Conservation (phyloP, 2,888 invertebrate species). For the Stenodema calcarata region DNA sequence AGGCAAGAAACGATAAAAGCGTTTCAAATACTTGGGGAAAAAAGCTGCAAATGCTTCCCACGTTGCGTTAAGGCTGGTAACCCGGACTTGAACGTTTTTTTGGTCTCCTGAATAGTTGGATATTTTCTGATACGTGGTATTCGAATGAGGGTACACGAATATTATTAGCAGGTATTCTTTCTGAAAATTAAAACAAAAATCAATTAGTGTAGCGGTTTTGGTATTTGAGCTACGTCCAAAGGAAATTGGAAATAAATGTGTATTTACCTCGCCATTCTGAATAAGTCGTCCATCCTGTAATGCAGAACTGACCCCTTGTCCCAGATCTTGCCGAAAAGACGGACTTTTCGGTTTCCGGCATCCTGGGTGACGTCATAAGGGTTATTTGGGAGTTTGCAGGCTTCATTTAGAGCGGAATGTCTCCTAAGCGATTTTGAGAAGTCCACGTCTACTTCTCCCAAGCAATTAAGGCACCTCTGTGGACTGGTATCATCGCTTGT, state of each 20-base stretch:
- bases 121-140: too few relatives aligned
- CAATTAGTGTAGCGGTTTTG: too few relatives aligned
- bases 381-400: background rate
- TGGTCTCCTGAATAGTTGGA: too few relatives aligned
- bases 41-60: too few relatives aligned
- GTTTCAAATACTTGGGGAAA: too few relatives aligned
- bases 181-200: background rate
- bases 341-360: background rate
- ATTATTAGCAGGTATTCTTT: background rate
- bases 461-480: background rate
- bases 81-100: too few relatives aligned
- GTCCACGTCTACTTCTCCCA: background rate
- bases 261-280: conserved; percentile 55
- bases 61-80: too few relatives aligned
- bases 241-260: background rate
- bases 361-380: background rate
- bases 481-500: background rate
- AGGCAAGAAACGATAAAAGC: background rate
- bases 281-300: conserved; percentile 52
- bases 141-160: too few relatives aligned
- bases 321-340: conserved; percentile 54
- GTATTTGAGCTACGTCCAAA: too few relatives aligned
- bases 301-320: conserved; percentile 55
- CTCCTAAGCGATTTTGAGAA: background rate
- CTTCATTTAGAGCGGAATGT: background rate